phyloP scores from a whole-genome alignment of 2,888 invertebrate genomes.

The Agrochola lota region DNA sequence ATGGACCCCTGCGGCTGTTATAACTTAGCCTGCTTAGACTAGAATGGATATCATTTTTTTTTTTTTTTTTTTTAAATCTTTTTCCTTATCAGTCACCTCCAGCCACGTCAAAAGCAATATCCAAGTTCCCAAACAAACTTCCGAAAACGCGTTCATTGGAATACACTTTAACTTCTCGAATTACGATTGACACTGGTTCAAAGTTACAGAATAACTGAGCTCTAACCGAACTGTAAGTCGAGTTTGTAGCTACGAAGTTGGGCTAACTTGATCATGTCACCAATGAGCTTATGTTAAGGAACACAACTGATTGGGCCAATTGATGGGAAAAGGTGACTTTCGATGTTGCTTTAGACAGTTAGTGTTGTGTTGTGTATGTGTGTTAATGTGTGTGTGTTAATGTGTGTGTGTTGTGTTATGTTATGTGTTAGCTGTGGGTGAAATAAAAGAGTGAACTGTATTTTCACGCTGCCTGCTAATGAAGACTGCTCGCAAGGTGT shows the following conservation, averaged over 20 bases:
- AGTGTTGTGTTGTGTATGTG: background rate
- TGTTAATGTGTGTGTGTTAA: no score
- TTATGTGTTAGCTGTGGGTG: background rate
- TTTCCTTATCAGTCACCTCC: background rate
- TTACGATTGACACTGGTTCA: conserved; percentile 27
- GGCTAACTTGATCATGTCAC: conserved; percentile 25
- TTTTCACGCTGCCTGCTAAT: no score
- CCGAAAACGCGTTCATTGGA: background rate
- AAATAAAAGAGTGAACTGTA: background rate
- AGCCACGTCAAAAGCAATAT: background rate
- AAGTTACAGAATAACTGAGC: conserved; percentile 22
- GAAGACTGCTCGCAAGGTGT: no score
- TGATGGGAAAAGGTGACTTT: conserved; percentile 1
- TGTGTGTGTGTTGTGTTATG: background rate
- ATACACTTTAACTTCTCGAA: conserved; percentile 11
- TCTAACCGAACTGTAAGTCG: background rate
- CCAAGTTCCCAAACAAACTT: conserved; percentile 17
- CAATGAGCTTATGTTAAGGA: background rate
- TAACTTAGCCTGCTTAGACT: no score
- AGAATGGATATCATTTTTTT: no score
- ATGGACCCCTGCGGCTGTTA: no score
- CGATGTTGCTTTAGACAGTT: no score
- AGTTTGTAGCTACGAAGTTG: conserved; percentile 19
- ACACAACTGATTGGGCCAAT: conserved; percentile 34
- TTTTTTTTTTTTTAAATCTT: no score